Percentiles rank a stretch among this genome's conserved stretches.
Conservation (phyloP, 2,888 invertebrate species). For the Galeopsomyia nigrocyanea region DNA sequence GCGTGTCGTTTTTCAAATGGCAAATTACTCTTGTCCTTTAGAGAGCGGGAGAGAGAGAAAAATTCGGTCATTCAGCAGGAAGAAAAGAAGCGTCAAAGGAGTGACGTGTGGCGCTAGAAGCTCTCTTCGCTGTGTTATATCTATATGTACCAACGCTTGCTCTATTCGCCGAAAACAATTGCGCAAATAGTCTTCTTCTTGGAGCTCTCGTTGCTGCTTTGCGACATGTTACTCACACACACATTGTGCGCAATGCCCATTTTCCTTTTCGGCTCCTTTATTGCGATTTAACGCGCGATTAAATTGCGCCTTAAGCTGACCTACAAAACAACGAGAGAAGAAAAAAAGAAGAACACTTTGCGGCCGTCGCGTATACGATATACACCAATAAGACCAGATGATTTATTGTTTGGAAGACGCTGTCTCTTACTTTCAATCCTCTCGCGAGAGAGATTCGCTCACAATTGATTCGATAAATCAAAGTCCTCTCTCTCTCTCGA, state of each 20-base stretch:
- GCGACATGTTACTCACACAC: neutral
- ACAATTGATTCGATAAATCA: conserved; percentile 31
- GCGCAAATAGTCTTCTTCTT: conserved; percentile 16
- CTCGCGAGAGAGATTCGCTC: neutral
- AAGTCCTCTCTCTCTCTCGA: neutral
- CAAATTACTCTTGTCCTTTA: conserved; percentile 29
- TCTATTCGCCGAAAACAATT: conserved; percentile 25
- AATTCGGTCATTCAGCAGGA: conserved; percentile 17
- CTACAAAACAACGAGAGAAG: conserved; percentile 10
- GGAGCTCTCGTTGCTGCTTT: neutral
- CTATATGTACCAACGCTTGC: neutral
- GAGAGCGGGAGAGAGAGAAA: neutral
- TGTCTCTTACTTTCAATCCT: conserved; percentile 7
- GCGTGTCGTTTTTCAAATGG: conserved; percentile 33
- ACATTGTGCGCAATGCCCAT: conserved; percentile 1
- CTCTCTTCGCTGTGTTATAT: neutral
- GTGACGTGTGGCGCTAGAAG: neutral
- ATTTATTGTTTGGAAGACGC: conserved; percentile 8
- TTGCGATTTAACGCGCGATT: conserved; percentile 29
- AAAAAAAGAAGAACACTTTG: too few species aligned
- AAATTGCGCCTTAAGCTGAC: conserved; percentile 5
- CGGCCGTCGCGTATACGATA: too few species aligned
- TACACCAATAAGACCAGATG: conserved; percentile 1
- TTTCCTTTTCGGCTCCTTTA: conserved; percentile 2
- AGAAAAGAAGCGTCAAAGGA: conserved; percentile 21